Base-by-base conservation (phyloP, 2,797 vertebrate genomes). In the Tokudaia tokunoshimensis region DNA sequence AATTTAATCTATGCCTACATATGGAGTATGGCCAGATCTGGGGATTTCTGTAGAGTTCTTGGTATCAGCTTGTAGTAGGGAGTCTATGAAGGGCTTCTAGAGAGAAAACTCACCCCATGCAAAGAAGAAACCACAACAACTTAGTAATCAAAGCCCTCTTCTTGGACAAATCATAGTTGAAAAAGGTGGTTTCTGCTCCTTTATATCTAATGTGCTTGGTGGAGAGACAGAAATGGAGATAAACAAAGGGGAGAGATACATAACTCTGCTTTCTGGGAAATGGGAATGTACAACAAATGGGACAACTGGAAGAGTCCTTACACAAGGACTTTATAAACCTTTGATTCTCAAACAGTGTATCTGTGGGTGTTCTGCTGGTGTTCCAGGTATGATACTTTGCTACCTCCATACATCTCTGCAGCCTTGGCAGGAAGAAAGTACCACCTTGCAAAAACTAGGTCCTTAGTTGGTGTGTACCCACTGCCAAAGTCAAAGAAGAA, bases 241-340 rank as follows among this genome's bases (percentile, higher is more conserved):
- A 57, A 80, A 59, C 9, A 67, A 11, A 61, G 61, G 34, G 61
- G 10, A 52, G 19, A 50, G 19, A 93, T 24, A 34, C 29, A 52
- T n/a, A 86, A 44, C 34, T 94, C 55, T 92, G 65, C 96, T 78
- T 63, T 83, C 44, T 37, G n/a, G 83, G 78, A 83, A 81, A 41
- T 44, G 80, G 80, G 88, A 90, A 67, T 37, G 22, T 24, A 24
- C 3, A 55, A 6, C 82, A 70, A 80, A 72, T 26, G n/a, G 47
- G 24, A 75, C 88, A 85, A 79, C 20, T 59, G 47, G 31, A 88
- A 67, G 52, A 70, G n/a, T 0, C 44, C 57, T 57, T 52, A 31
- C 12, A 31, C 17, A 26, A 34, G n/a, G 34, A 41, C 20, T 26
- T 87, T 4, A 15, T 34, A 44, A 80, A 82, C 59, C 52, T 37